Evolutionary conservation across 2,888 invertebrate genomes (phyloP).

Genomic region (Oscheius myriophilus): DNA sequence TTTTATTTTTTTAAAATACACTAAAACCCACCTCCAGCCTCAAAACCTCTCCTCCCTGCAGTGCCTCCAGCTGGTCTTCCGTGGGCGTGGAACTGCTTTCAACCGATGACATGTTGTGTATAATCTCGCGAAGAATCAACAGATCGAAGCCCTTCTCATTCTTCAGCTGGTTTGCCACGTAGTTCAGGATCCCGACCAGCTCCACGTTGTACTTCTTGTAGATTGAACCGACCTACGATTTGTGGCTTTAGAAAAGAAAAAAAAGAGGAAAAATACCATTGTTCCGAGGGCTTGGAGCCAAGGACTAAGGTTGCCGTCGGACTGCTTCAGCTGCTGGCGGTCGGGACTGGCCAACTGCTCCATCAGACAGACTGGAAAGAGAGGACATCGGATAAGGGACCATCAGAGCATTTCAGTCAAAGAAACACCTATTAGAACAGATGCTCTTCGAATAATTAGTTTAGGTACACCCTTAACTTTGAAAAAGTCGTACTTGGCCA

Average conservation of each 20-base stretch:
- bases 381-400: too few species aligned
- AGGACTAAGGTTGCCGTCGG: slow-evolving; percentile 86
- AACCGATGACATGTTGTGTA: slow-evolving; percentile 99
- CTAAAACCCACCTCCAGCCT: slow-evolving; percentile 83
- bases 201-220: slow-evolving; percentile 92
- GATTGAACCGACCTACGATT: slow-evolving; percentile 83
- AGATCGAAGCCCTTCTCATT: slow-evolving; percentile 87
- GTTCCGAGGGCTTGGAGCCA: slow-evolving; percentile 81
- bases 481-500: too few species aligned
- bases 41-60: slow-evolving; percentile 94
- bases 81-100: slow-evolving; percentile 97
- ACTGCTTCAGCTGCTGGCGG: slow-evolving; percentile 81
- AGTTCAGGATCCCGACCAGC: slow-evolving; percentile 91
- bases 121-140: slow-evolving; percentile 92
- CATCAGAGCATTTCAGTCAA: too few species aligned
- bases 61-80: slow-evolving; percentile 91
- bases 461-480: too few species aligned
- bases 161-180: slow-evolving; percentile 95
- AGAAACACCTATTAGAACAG: too few species aligned
- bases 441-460: too few species aligned
- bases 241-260: too few species aligned
- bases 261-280: slow-evolving; percentile 82
- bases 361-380: slow-evolving; percentile 81
- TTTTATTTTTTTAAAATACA: background rate
- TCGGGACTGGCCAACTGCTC: slow-evolving; percentile 85